phyloP scores from a whole-genome alignment of 1,140 invertebrate species.

The Sinonovacula constricta region DNA sequence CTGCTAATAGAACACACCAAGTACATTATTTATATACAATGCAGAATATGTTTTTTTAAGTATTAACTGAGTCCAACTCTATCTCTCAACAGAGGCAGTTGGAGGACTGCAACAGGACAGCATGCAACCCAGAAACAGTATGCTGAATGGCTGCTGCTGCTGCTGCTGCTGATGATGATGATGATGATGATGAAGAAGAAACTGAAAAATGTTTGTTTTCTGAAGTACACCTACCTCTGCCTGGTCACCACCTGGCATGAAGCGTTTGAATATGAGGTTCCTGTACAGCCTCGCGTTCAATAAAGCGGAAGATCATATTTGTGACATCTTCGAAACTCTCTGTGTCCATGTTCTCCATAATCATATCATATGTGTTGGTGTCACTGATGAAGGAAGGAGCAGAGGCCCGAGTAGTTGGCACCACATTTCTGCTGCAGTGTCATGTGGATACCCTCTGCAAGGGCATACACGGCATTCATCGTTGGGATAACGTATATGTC shows the following conservation, averaged over 20 bases:
- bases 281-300: constrained; percentile 65
- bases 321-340: constrained; percentile 67
- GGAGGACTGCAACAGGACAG: no score
- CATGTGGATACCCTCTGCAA: constrained; percentile 67
- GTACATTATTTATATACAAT: no score
- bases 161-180: no score
- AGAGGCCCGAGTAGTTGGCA: constrained; percentile 64
- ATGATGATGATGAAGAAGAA: no score
- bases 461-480: constrained; percentile 75
- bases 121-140: no score
- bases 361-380: constrained; percentile 52
- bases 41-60: no score
- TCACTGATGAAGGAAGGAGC: constrained; percentile 66
- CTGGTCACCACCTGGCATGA: constrained; percentile 12
- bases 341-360: constrained; percentile 67
- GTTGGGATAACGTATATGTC: constrained; percentile 75
- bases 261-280: constrained; percentile 32
- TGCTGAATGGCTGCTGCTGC: no score
- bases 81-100: no score
- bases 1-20: no score
- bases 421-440: constrained; percentile 72
- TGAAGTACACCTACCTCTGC: no score
- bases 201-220: no score
- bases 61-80: no score
- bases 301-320: constrained; percentile 62